Percentiles rank a stretch among this genome's conserved stretches.
These are phyloP conservation scores for Verasper variegatus DNA, from an alignment of 2,113 vertebrate genomes.

Conservation along the genomic window DNA sequence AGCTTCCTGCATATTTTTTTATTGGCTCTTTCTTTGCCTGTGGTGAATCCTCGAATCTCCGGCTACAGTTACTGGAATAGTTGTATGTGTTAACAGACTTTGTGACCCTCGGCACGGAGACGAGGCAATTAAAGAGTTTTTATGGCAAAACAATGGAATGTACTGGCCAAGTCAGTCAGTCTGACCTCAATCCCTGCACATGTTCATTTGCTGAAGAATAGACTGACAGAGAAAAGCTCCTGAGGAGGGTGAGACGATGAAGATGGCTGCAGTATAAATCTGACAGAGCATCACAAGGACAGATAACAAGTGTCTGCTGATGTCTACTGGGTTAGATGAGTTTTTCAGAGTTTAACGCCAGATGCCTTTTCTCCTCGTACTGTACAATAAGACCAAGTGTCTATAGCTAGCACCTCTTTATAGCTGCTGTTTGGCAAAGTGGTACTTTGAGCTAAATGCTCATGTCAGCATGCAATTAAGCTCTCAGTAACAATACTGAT, in stretches of 20 bases:
- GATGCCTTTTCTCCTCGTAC: no score
- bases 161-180: conserved; percentile 22
- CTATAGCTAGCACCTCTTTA: no score
- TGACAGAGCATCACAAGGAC: neutral
- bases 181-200: conserved; percentile 25
- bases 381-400: no score
- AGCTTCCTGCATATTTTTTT: conserved; percentile 45
- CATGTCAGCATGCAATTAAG: no score
- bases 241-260: conserved; percentile 6
- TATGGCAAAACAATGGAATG: conserved; percentile 36
- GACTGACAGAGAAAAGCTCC: conserved; percentile 8
- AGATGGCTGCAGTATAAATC: neutral
- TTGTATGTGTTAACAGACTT: conserved; percentile 21
- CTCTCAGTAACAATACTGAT: no score
- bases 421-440: no score
- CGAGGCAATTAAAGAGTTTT: conserved; percentile 27
- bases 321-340: neutral
- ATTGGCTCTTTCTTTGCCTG: conserved; percentile 26
- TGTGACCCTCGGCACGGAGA: conserved; percentile 5
- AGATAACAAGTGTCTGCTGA: conserved; percentile 9
- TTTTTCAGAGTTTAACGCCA: no score
- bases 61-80: neutral
- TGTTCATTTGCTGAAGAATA: conserved; percentile 18
- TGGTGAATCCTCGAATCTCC: conserved; percentile 40
- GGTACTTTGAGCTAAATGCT: no score